These are phyloP conservation scores for Meloe dianella DNA, from an alignment of 2,888 invertebrate genomes.

Conservation along the genomic window DNA sequence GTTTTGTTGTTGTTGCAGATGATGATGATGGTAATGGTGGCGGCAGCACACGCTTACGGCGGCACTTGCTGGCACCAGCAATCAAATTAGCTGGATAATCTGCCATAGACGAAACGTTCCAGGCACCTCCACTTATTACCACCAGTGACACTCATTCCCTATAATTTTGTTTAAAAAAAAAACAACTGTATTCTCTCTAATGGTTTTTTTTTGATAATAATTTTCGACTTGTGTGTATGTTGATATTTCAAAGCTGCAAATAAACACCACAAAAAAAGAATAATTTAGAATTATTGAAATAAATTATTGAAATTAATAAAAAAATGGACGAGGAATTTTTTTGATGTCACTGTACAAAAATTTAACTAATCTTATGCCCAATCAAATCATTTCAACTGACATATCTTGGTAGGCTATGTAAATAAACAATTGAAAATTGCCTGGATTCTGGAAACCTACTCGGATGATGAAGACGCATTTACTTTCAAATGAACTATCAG, in stretches of 20 bases:
- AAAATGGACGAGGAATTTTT: background rate
- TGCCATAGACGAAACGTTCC: constrained; percentile 89
- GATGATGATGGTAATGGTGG: constrained; percentile 47
- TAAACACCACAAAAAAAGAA: too few species aligned
- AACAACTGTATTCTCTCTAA: background rate
- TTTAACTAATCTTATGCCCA: background rate
- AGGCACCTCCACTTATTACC: constrained; percentile 68
- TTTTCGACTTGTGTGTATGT: too few species aligned
- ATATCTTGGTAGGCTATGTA: constrained; percentile 19
- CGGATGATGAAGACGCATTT: background rate
- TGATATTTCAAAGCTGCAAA: too few species aligned
- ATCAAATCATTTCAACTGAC: constrained; percentile 20
- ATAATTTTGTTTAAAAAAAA: background rate
- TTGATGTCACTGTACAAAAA: background rate
- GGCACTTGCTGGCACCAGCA: constrained; percentile 65
- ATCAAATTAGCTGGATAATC: constrained; percentile 81
- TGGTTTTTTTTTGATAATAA: background rate
- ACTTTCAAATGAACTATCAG: background rate
- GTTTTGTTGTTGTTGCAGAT: background rate
- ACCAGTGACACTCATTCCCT: constrained; percentile 61
- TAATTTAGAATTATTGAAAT: too few species aligned
- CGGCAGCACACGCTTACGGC: constrained; percentile 63
- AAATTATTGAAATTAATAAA: background rate
- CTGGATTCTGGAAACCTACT: background rate
- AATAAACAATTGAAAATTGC: constrained; percentile 27